phyloP scores from a whole-genome alignment of 2,888 invertebrate species.

The Agrochola macilenta region DNA sequence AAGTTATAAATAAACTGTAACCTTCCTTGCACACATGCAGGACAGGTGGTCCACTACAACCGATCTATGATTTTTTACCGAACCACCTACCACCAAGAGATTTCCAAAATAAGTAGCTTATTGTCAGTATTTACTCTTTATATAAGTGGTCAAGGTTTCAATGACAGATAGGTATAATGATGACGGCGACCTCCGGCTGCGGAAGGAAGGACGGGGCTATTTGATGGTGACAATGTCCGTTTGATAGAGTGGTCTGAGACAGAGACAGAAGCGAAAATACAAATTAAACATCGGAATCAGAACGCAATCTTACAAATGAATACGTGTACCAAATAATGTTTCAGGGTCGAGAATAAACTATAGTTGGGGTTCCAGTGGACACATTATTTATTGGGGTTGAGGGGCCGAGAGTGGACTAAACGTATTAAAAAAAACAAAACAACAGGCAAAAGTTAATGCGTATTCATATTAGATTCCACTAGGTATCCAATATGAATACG shows the following conservation, averaged over 20 bases:
- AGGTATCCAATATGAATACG: too few relatives aligned
- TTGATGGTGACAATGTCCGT: slow-evolving; percentile 66
- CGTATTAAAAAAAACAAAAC: too few relatives aligned
- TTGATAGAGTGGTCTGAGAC: slow-evolving; percentile 14
- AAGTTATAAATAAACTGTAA: not conserved
- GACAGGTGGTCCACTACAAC: not conserved
- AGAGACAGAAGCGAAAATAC: not conserved
- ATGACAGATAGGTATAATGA: slow-evolving; percentile 59
- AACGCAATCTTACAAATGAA: not conserved
- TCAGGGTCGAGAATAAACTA: too few relatives aligned
- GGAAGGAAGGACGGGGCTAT: slow-evolving; percentile 65
- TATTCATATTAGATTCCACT: too few relatives aligned
- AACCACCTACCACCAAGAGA: not conserved
- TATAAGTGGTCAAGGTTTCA: slow-evolving; percentile 55
- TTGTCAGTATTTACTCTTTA: slow-evolving; percentile 19
- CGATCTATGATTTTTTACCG: not conserved
- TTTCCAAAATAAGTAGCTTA: slow-evolving; percentile 24
- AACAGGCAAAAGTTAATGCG: too few relatives aligned
- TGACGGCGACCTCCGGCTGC: slow-evolving; percentile 57
- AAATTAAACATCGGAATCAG: not conserved
- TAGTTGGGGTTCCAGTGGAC: too few relatives aligned
- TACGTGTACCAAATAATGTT: not conserved
- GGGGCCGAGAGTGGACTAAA: too few relatives aligned
- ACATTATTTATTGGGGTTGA: too few relatives aligned
- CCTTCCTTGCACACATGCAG: not conserved